phyloP scores from a whole-genome alignment of 2,797 vertebrate genomes.

The Lepilemur septentrionalis region DNA sequence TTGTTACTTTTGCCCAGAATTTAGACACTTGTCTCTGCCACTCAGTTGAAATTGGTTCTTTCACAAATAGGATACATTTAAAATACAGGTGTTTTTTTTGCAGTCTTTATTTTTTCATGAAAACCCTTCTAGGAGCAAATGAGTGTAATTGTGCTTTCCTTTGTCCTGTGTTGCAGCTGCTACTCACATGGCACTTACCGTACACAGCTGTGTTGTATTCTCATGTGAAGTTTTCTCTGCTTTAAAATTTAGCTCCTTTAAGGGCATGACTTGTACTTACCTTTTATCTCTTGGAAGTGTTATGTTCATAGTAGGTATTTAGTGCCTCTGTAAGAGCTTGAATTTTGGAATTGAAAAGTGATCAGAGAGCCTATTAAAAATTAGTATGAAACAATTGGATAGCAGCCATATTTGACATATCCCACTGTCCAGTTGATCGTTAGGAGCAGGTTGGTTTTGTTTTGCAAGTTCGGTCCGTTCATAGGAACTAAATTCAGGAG shows the following conservation, averaged over 20 bases:
- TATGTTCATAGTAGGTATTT: neutral
- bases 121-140: neutral
- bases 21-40: neutral
- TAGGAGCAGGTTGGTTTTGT: neutral
- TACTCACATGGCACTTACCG: neutral
- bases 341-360: conserved; percentile 12
- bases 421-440: neutral
- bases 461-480: neutral
- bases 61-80: neutral
- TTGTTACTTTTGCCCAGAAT: conserved; percentile 41
- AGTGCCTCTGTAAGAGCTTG: neutral
- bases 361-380: neutral
- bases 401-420: neutral
- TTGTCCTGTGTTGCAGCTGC: neutral
- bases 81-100: conserved; percentile 22
- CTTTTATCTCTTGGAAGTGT: conserved; percentile 3
- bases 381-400: neutral
- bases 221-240: neutral
- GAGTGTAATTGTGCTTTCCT: neutral
- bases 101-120: neutral
- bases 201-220: conserved; percentile 23
- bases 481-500: neutral
- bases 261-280: neutral
- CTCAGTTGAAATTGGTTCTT: neutral
- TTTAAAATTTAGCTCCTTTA: conserved; percentile 15